phyloP scores from a whole-genome alignment of 2,113 vertebrate genomes.

The Sander vitreus region DNA sequence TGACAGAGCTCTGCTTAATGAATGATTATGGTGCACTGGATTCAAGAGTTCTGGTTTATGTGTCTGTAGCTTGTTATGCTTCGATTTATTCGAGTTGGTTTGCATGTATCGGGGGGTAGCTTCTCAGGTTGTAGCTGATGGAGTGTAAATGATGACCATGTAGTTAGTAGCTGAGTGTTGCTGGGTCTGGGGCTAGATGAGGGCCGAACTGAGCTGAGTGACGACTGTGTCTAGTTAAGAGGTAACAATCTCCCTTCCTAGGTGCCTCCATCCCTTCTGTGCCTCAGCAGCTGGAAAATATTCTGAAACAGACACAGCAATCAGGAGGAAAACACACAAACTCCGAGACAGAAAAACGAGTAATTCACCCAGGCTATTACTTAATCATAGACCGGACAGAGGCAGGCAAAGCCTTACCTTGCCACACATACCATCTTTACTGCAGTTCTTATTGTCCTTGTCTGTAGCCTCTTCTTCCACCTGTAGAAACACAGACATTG shows the following conservation, averaged over 20 bases:
- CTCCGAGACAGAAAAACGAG: slow-evolving; percentile 17
- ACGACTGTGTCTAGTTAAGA: slow-evolving; percentile 66
- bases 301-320: slow-evolving; percentile 87
- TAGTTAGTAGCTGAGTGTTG: slow-evolving; percentile 49
- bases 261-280: slow-evolving; percentile 92
- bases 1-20: slow-evolving; percentile 34
- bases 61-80: slow-evolving; percentile 40
- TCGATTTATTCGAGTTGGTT: slow-evolving; percentile 28
- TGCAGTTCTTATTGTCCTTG: slow-evolving; percentile 90
- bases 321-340: slow-evolving; percentile 39
- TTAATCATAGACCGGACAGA: slow-evolving; percentile 53
- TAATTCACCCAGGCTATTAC: slow-evolving; percentile 6
- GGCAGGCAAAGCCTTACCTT: slow-evolving; percentile 88
- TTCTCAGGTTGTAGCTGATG: slow-evolving; percentile 49
- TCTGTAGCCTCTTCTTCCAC: slow-evolving; percentile 89
- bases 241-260: slow-evolving; percentile 85
- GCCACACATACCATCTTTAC: slow-evolving; percentile 90
- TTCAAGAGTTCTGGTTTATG: slow-evolving; percentile 49
- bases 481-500: slow-evolving; percentile 66
- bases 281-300: slow-evolving; percentile 95
- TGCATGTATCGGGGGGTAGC: slow-evolving; percentile 34
- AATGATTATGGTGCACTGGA: slow-evolving; percentile 57
- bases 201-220: slow-evolving; percentile 45
- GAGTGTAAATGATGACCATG: slow-evolving; percentile 50
- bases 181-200: slow-evolving; percentile 44